These are phyloP conservation scores for Rhinolophus ferrumequinum DNA, from an alignment of 2,113 vertebrate species.

Conservation along the genomic window DNA sequence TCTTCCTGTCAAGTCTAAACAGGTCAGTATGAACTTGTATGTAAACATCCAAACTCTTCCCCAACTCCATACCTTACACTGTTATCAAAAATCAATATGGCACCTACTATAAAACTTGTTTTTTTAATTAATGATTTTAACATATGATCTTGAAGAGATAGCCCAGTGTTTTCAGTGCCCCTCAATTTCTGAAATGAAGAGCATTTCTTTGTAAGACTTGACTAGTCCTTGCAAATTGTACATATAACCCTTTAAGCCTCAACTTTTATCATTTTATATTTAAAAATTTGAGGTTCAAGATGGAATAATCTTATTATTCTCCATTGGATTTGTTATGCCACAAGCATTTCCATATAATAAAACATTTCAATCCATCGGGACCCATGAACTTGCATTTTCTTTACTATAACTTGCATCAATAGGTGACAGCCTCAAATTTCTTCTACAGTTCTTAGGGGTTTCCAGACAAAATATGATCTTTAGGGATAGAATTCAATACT, in stretches of 20 bases:
- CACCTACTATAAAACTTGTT: not conserved
- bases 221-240: constrained; percentile 32
- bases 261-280: constrained; percentile 51
- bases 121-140: not conserved
- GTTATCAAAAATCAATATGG: not conserved
- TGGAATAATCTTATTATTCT: not conserved
- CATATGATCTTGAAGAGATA: constrained; percentile 12
- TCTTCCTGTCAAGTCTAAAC: constrained; percentile 81
- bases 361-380: not conserved
- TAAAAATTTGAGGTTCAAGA: not conserved
- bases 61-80: not conserved
- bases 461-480: constrained; percentile 30
- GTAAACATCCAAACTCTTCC: constrained; percentile 60
- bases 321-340: not conserved
- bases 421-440: not conserved
- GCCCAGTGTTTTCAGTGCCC: not conserved
- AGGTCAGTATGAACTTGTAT: constrained; percentile 84
- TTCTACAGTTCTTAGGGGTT: not conserved
- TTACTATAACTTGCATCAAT: not conserved
- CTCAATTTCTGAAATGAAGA: constrained; percentile 9
- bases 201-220: constrained; percentile 21
- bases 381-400: not conserved
- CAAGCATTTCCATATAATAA: not conserved
- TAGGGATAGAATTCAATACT: constrained; percentile 7
- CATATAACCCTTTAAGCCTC: not conserved